A percentile compares a stretch with the other conserved stretches of the same genome.
phyloP scores from a whole-genome alignment of 2,888 invertebrate genomes.

The Tiliacea citrago region DNA sequence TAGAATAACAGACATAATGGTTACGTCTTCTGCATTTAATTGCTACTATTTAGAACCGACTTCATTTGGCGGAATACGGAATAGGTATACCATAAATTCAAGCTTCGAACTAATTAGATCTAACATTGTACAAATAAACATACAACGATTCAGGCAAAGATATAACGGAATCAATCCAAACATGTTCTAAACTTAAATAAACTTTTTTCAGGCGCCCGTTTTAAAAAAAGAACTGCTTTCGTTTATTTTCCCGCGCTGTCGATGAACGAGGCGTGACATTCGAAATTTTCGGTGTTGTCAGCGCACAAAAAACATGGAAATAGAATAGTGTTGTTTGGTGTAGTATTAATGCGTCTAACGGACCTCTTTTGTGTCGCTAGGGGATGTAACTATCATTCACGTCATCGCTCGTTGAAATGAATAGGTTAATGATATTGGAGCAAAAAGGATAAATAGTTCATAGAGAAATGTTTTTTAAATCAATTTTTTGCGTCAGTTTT shows the following conservation, averaged over 20 bases:
- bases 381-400: slow-evolving; percentile 78
- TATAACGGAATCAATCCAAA: slow-evolving; percentile 84
- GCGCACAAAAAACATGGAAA: slow-evolving; percentile 66
- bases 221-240: slow-evolving; percentile 76
- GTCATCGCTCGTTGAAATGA: slow-evolving; percentile 73
- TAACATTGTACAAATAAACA: slow-evolving; percentile 53
- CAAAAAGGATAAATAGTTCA: slow-evolving; percentile 77
- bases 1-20: not conserved
- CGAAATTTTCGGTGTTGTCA: slow-evolving; percentile 84
- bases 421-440: slow-evolving; percentile 80
- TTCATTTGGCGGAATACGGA: slow-evolving; percentile 16
- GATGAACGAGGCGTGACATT: slow-evolving; percentile 90
- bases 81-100: slow-evolving; percentile 39
- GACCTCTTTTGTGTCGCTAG: slow-evolving; percentile 81
- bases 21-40: slow-evolving; percentile 6
- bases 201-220: slow-evolving; percentile 81
- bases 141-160: slow-evolving; percentile 75
- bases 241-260: slow-evolving; percentile 86
- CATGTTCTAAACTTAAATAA: slow-evolving; percentile 81
- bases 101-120: slow-evolving; percentile 42
- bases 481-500: slow-evolving; percentile 39
- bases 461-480: slow-evolving; percentile 39
- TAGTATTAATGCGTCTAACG: slow-evolving; percentile 89
- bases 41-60: slow-evolving; percentile 13
- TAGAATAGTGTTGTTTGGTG: slow-evolving; percentile 85